These are phyloP conservation scores for Vidua macroura DNA, from an alignment of 2,113 vertebrate species.

Conservation along the genomic window DNA sequence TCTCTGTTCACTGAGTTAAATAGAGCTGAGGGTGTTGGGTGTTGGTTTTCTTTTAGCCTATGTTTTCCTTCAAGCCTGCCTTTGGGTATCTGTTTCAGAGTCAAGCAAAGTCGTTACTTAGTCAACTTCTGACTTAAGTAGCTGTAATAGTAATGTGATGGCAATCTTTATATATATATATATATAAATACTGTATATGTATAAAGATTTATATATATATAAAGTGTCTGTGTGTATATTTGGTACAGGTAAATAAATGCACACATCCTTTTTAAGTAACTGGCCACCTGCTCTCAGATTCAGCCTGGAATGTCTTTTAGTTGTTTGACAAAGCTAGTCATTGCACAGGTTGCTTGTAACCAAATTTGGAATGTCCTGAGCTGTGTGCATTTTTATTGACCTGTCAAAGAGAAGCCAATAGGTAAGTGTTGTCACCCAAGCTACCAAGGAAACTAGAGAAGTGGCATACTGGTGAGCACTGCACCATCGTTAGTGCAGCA, in stretches of 20 bases:
- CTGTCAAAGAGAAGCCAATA: constrained; percentile 36
- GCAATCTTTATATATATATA: constrained; percentile 78
- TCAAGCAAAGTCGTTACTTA: constrained; percentile 59
- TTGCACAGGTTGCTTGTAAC: constrained; percentile 28
- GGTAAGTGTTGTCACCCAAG: constrained; percentile 20
- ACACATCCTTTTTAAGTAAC: constrained; percentile 52
- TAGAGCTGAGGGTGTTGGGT: background rate
- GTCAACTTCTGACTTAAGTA: constrained; percentile 66
- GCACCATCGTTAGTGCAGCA: background rate
- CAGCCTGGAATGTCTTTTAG: constrained; percentile 32
- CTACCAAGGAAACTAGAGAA: constrained; percentile 20
- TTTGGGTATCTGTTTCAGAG: constrained; percentile 61
- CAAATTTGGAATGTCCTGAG: background rate
- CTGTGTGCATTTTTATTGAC: constrained; percentile 55
- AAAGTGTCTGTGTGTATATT: constrained; percentile 50
- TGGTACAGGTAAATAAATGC: constrained; percentile 65
- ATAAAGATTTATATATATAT: constrained; percentile 60
- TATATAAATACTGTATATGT: constrained; percentile 37
- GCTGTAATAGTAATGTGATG: constrained; percentile 77
- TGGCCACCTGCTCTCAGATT: constrained; percentile 23
- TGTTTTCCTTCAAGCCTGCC: constrained; percentile 41
- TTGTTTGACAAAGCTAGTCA: background rate
- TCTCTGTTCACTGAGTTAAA: background rate
- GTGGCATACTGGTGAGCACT: background rate
- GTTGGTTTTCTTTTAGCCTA: background rate